phyloP scores from a whole-genome alignment of 2,113 vertebrate species.

The Lucifuga dentata region DNA sequence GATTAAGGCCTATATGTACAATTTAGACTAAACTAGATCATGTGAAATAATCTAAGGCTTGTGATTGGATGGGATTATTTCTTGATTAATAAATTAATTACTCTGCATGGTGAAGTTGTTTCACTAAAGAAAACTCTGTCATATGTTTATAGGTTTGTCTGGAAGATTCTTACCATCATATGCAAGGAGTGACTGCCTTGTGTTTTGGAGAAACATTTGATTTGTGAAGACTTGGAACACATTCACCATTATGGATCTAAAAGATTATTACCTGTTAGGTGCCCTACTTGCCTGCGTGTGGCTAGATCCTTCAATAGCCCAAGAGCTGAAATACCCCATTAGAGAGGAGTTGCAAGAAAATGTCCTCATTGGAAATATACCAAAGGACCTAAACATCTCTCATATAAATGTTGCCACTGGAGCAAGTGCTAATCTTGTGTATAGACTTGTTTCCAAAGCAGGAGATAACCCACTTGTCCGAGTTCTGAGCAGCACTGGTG shows the following conservation, averaged over 20 bases:
- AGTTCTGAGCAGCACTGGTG: conserved; percentile 95
- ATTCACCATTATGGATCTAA: conserved; percentile 96
- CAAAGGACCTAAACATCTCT: conserved; percentile 99
- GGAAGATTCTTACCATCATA: conserved; percentile 87
- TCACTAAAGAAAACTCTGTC: conserved; percentile 76
- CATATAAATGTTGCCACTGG: conserved; percentile 95
- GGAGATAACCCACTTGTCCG: conserved; percentile 96
- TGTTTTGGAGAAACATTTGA: conserved; percentile 81
- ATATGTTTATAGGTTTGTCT: conserved; percentile 89
- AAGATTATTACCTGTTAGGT: conserved; percentile 99
- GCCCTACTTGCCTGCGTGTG: conserved; percentile 95
- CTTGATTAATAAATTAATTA: conserved; percentile 33
- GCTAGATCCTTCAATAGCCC: conserved; percentile 96
- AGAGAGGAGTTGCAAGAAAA: conserved; percentile 99
- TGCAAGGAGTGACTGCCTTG: conserved; percentile 86
- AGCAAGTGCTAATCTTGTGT: conserved; percentile 94
- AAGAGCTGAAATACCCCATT: conserved; percentile 99
- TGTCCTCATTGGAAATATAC: conserved; percentile 99
- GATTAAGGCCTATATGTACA: neutral
- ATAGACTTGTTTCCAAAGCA: conserved; percentile 97
- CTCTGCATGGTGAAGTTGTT: conserved; percentile 45
- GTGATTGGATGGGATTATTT: too few relatives aligned
- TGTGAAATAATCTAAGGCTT: too few relatives aligned
- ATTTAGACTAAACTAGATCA: neutral
- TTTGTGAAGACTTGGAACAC: conserved; percentile 77